phyloP scores from a whole-genome alignment of 2,888 invertebrate species.

The Phortica okadai region DNA sequence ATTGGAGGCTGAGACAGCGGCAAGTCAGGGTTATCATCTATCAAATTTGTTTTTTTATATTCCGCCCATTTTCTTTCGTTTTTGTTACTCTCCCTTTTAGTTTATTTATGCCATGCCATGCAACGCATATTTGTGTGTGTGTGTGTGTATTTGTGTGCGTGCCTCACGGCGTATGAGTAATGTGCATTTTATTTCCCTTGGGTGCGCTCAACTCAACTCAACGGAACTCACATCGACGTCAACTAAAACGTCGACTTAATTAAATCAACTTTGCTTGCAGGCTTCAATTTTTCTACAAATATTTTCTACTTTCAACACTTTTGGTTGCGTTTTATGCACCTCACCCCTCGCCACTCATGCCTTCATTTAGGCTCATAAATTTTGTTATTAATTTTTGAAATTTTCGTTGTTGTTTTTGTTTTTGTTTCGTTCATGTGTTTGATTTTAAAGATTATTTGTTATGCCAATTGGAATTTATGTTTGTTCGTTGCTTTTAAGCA shows the following conservation, averaged over 20 bases:
- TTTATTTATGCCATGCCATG: not conserved
- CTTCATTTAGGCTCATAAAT: not conserved
- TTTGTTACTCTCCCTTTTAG: not conserved
- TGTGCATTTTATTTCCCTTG: conserved; percentile 39
- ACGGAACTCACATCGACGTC: not conserved
- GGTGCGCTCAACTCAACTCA: not conserved
- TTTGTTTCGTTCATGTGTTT: not conserved
- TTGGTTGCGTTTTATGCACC: too few species aligned
- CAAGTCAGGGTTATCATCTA: conserved; percentile 23
- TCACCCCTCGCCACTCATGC: not conserved
- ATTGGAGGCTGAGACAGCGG: not conserved
- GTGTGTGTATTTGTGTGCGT: conserved; percentile 47
- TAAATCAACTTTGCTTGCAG: conserved; percentile 31
- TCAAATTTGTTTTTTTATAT: conserved; percentile 15
- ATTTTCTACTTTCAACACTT: not conserved
- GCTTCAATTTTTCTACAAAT: not conserved
- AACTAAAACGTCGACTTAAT: conserved; percentile 47
- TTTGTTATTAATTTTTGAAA: not conserved
- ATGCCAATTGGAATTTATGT: conserved; percentile 26
- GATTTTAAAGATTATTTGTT: conserved; percentile 56
- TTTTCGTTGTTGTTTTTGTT: not conserved
- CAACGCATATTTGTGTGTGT: conserved; percentile 28
- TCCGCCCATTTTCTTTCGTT: not conserved
- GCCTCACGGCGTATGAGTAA: conserved; percentile 62
- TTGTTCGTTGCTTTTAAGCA: not conserved